Evolutionary conservation across 2,797 vertebrate species (phyloP), one percentile per base, ranked within the genome.

Genomic region (Philypnodon macrostomus): DNA sequence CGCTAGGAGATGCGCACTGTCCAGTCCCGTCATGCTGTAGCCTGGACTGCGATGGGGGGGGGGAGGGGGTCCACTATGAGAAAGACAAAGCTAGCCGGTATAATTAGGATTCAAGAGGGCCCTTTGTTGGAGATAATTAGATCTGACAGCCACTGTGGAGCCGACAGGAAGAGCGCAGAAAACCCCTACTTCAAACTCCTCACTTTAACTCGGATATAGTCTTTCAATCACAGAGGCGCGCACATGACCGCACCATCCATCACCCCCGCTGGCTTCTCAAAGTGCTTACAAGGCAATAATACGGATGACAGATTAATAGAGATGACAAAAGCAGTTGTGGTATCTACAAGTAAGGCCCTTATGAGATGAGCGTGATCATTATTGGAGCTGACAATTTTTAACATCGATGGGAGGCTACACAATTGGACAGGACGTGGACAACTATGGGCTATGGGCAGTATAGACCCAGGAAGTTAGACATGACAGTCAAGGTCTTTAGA

Each of bases 41-140:
- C 52, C 56, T n/a, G 59, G 61, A 80, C 67, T 57, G 14, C 12
- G 6, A 23, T 3, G 11, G 57, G 74, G 63, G 79, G 77, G 70
- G 72, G 59, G 67, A 70, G 78, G n/a, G n/a, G n/a, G n/a, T n/a
- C n/a, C n/a, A n/a, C n/a, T n/a, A 51, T 67, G 63, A 79, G 73
- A 81, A 58, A 79, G 77, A 85, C 74, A 78, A 80, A 79, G 64
- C 75, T 65, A n/a, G n/a, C n/a, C 48, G 0, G 59, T 58, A 64
- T 86, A 88, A 89, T 89, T 87, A 87, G 80, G 80, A 84, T 85
- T 77, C 70, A 76, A 68, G 67, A 67, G 64, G 70, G 65, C 67
- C n/a, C 73, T 74, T 85, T 83, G 76, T 85, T 70, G 82, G 64
- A 78, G 70, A 79, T 88, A 87, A 88, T 88, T 83, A 78, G 78